Base-by-base conservation (phyloP, 2,113 vertebrate species). In the Saccopteryx leptura region DNA sequence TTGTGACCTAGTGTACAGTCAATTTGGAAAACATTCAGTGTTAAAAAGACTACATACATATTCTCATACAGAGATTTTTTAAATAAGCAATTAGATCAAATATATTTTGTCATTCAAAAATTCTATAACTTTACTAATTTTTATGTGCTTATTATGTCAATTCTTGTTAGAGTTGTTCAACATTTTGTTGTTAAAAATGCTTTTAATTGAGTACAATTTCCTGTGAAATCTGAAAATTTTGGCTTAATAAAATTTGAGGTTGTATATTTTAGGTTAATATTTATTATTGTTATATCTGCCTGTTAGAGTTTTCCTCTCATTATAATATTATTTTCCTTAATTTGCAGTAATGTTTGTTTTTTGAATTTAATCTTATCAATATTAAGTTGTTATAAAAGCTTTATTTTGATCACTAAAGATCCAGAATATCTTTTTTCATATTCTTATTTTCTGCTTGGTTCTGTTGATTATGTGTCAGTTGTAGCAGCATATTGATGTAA, bases 151-250 rank as follows among this genome's bases (percentile, higher is more conserved):
- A 14, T 31, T 71, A 7, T 71, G 17, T 82, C 31, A 72, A 39
- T 87, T 87, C 95, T 28, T 95, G 63, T 24, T 46, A 80, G 26
- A 87, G 7, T 46, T 88, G 17, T 85, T 78, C 61, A 61, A 79
- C 88, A 71, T n/a, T 84, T 74, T 89, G 18, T 50, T 13, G 14
- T 68, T 75, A 75, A 75, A 75, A 52, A 66, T 54, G 11, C 82
- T 10, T 95, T 66, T 82, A n/a, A 14, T 39, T 78, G 78, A 87
- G 18, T 58, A 90, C 90, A 78, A 71, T 87, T 96, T 21, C 87
- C 26, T 11, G 75, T 90, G 81, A 95, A 63, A 78, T 78, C 46
- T 84, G 61, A 48, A 17, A 81, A 21, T 5, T 79, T 63, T 56
- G 71, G 11, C 21, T 76, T 46, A 83, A 61, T 61, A 28, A 78